Percentiles rank a stretch among this genome's conserved stretches.
These are phyloP conservation scores for Melospiza melodia DNA, from an alignment of 2,113 vertebrate genomes.

Conservation along the genomic window DNA sequence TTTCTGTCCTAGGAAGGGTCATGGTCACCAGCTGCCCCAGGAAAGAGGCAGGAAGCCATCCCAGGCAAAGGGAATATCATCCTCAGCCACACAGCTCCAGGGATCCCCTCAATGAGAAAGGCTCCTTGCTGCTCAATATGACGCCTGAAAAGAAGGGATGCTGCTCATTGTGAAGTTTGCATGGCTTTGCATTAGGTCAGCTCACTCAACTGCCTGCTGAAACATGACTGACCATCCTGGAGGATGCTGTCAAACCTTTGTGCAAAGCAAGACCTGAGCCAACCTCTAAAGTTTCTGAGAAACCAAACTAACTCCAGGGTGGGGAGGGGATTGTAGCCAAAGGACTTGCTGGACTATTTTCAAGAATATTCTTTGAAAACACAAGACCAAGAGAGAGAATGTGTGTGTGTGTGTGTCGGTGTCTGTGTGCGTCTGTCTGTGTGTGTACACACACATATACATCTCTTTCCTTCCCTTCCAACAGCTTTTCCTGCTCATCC, in stretches of 20 bases:
- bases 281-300: not conserved
- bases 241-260: not conserved
- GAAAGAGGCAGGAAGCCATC: not conserved
- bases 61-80: not conserved
- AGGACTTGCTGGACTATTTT: not conserved
- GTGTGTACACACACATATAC: not conserved
- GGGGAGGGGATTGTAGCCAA: not conserved
- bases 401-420: too few relatives aligned
- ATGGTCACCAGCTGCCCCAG: not conserved
- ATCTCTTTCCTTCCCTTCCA: not conserved
- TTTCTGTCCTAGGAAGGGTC: not conserved
- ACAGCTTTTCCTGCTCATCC: conserved; percentile 44
- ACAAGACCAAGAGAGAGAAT: not conserved
- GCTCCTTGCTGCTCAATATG: not conserved
- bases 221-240: not conserved
- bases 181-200: not conserved
- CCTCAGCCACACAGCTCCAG: not conserved
- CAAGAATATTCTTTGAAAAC: conserved; percentile 25
- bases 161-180: not conserved
- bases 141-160: not conserved
- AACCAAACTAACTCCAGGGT: not conserved
- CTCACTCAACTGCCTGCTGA: not conserved
- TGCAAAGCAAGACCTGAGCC: not conserved
- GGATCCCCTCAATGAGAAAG: not conserved
- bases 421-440: not conserved